phyloP scores from a whole-genome alignment of 2,113 vertebrate species.

The Arenaria interpres region DNA sequence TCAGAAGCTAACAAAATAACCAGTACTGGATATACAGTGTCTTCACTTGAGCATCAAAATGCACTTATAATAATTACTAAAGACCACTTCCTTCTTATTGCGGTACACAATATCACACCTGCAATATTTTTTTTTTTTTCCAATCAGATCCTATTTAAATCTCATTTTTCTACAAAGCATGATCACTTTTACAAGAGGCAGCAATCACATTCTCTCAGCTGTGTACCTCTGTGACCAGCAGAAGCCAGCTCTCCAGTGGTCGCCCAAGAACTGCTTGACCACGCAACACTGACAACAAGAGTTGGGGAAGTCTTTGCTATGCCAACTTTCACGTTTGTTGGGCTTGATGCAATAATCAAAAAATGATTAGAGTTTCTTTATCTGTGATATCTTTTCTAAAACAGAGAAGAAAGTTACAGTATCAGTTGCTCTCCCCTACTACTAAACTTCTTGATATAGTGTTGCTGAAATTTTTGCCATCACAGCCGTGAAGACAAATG shows the following conservation, averaged over 20 bases:
- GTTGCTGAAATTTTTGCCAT: neutral
- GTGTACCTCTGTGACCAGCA: neutral
- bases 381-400: neutral
- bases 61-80: neutral
- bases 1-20: neutral
- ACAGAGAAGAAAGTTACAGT: neutral
- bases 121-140: neutral
- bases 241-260: neutral
- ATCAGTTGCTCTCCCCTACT: neutral
- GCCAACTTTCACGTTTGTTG: neutral
- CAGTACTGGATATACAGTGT: neutral
- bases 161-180: neutral
- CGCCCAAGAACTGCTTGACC: neutral
- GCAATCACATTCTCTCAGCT: neutral
- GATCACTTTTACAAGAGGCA: neutral
- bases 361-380: neutral
- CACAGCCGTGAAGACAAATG: neutral
- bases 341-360: neutral
- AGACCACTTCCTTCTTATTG: neutral
- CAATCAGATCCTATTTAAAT: neutral
- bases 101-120: too few species aligned
- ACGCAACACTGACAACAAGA: neutral
- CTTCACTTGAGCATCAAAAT: neutral
- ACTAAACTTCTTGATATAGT: neutral
- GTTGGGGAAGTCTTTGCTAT: neutral